Percentiles rank a stretch among this genome's conserved stretches.
phyloP scores from a whole-genome alignment of 2,888 invertebrate species.

The Eilema caniola region DNA sequence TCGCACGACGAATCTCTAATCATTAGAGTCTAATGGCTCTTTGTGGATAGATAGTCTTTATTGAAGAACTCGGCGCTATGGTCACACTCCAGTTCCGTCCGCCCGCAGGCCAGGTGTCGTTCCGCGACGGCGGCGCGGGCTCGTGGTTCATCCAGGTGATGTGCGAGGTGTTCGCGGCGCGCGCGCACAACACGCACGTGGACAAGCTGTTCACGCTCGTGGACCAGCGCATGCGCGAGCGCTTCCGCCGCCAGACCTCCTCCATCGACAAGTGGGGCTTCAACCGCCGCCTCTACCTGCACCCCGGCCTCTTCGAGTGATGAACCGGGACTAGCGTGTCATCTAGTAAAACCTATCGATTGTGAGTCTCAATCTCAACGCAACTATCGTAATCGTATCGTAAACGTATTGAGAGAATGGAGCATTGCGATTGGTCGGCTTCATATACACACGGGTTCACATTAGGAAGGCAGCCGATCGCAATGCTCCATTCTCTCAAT shows the following conservation, averaged over 20 bases:
- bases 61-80: no score
- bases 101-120: conserved; percentile 85
- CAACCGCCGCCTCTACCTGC: conserved; percentile 88
- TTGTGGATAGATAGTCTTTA: no score
- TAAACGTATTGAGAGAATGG: no score
- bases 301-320: conserved; percentile 87
- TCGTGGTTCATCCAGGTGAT: conserved; percentile 91
- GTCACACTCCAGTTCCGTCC: no score
- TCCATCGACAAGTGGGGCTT: conserved; percentile 89
- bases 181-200: conserved; percentile 88
- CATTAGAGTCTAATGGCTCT: no score
- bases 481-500: no score
- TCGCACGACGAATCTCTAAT: background rate
- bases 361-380: background rate
- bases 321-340: no score
- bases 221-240: conserved; percentile 77
- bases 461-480: no score
- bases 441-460: no score
- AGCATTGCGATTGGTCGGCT: no score
- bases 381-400: background rate
- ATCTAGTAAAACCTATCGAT: background rate
- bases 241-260: conserved; percentile 87
- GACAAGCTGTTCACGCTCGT: conserved; percentile 90
- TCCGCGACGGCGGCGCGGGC: conserved; percentile 86
- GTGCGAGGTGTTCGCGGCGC: conserved; percentile 88